These are phyloP conservation scores for Enteromius viviparus DNA, from an alignment of 2,797 vertebrate genomes.

Conservation along the genomic window DNA sequence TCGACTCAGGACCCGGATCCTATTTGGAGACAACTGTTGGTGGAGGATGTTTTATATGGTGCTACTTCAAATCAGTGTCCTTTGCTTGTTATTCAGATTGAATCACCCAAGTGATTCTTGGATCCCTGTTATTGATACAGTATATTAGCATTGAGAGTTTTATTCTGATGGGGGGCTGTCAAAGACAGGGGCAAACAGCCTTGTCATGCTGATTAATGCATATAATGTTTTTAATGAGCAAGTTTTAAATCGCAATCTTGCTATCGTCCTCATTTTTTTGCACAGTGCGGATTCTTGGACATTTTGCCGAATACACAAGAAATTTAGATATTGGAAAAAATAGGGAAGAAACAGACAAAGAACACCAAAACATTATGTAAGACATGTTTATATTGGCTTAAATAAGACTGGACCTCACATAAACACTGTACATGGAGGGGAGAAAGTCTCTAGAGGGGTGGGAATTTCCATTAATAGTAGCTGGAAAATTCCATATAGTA, in stretches of 20 bases:
- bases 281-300: background rate
- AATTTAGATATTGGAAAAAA: background rate
- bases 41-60: slow-evolving; percentile 25
- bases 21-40: slow-evolving; percentile 26
- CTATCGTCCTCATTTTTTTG: background rate
- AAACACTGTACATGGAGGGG: slow-evolving; percentile 1
- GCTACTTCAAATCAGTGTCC: slow-evolving; percentile 25
- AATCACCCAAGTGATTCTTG: background rate
- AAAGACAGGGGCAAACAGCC: slow-evolving; percentile 6
- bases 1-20: slow-evolving; percentile 10
- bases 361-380: background rate
- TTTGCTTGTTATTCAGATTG: background rate
- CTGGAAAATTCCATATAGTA: background rate
- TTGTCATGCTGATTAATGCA: slow-evolving; percentile 28
- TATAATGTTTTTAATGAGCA: slow-evolving; percentile 31
- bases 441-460: background rate
- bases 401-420: background rate
- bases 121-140: background rate
- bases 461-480: slow-evolving; percentile 6
- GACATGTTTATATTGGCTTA: slow-evolving; percentile 29
- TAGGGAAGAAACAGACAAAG: background rate
- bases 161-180: slow-evolving; percentile 12
- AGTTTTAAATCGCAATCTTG: slow-evolving; percentile 12
- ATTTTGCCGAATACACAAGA: background rate
- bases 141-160: slow-evolving; percentile 7